These are phyloP conservation scores for Lateolabrax maculatus DNA, from an alignment of 2,797 vertebrate genomes.

Conservation along the genomic window DNA sequence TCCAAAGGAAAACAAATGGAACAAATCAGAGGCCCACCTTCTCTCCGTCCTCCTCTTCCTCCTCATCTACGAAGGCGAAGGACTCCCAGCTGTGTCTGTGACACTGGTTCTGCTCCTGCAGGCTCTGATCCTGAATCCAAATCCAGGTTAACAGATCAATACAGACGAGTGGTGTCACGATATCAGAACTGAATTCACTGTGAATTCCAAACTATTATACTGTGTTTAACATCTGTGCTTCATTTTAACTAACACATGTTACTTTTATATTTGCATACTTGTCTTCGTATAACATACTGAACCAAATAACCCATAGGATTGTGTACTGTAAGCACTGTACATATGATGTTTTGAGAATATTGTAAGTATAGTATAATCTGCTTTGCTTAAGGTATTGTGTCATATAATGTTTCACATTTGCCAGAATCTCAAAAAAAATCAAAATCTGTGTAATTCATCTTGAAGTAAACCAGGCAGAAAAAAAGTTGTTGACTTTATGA, in stretches of 20 bases:
- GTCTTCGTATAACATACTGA: not conserved
- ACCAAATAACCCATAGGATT: not conserved
- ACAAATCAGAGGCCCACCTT: constrained; percentile 47
- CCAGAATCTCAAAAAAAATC: not conserved
- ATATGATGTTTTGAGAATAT: not conserved
- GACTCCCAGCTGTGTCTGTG: constrained; percentile 88
- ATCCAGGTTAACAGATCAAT: constrained; percentile 23
- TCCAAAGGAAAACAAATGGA: not conserved
- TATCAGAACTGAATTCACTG: not conserved
- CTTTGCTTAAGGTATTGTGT: not conserved
- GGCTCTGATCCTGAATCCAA: constrained; percentile 69
- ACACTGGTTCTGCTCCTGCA: constrained; percentile 71
- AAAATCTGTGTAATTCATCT: not conserved
- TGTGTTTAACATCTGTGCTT: not conserved
- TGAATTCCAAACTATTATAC: not conserved
- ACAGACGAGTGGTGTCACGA: not conserved
- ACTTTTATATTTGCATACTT: not conserved
- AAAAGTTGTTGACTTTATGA: not conserved
- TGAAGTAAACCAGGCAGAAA: not conserved
- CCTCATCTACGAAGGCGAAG: constrained; percentile 93
- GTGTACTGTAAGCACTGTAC: not conserved
- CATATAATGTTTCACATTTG: not conserved
- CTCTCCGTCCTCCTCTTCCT: constrained; percentile 87
- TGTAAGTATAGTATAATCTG: not conserved
- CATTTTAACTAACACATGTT: not conserved